Base-by-base conservation (phyloP, 2,888 invertebrate genomes). In the Phalera bucephala region DNA sequence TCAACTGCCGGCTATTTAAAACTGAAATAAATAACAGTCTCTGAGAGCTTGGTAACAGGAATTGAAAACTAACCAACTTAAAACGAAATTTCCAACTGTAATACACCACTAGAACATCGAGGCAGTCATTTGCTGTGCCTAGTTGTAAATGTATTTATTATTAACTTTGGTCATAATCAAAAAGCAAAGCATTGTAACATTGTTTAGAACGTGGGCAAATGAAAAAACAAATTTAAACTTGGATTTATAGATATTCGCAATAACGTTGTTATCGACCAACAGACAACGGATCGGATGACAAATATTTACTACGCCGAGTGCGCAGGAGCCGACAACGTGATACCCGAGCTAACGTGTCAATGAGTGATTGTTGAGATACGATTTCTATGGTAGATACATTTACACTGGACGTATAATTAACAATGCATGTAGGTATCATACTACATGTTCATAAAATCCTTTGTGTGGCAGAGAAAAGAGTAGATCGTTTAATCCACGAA, bases 251-350 rank as follows among this genome's bases (percentile, higher is more conserved):
- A 14, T n/a, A 31, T 23, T 12, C 6, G 10, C 14, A 19, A 19
- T 25, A 19, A 19, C 14, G 25, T 6, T 13, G n/a, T 28, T 19
- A 17, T 25, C 30, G 5, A 4, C 15, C 5, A 15, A 45, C 45
- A 59, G 45, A 52, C 40, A 49, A 7, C 14, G 36, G 36, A 40
- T 55, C 56, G 21, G 14, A 40, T 59, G 47, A 47, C 57, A 56
- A 55, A 59, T 59, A 49, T 59, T 59, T 59, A 55, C 56, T 49
- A 49, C 45, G 33, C 17, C 25, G 14, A 7, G 1, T 33, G 45
- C 42, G 34, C 56, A 51, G 46, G 51, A 48, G 54, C 37, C 31
- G 23, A 46, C 42, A 35, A 57, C 36, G 36, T 44, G 59, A 54
- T 42, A 22, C 35, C 33, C 9, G 8, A 42, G 41, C 40, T 48